Percentiles rank a stretch among this genome's conserved stretches.
Conservation (phyloP, 2,888 invertebrate species). For the Pachliopta kotzebuea region DNA sequence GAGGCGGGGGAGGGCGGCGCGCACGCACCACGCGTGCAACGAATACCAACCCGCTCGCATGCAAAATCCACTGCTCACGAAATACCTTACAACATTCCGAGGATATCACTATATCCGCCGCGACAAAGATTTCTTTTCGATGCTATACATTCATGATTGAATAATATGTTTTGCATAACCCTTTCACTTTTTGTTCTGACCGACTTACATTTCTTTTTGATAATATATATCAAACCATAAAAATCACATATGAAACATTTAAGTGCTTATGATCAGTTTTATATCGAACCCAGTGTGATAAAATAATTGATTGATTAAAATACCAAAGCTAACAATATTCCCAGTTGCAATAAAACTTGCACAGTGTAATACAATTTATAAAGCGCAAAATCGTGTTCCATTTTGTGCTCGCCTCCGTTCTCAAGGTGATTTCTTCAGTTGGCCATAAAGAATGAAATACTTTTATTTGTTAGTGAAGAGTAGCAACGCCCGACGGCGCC, state of each 20-base stretch:
- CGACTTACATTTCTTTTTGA: background rate
- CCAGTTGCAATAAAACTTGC: constrained; percentile 16
- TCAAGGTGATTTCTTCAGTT: constrained; percentile 53
- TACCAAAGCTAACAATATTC: constrained; percentile 1
- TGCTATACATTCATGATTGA: too few relatives aligned
- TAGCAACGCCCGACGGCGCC: constrained; percentile 75
- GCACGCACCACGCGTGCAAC: constrained; percentile 67
- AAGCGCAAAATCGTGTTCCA: constrained; percentile 17
- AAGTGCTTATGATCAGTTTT: background rate
- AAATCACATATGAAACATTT: background rate
- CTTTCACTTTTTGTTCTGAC: background rate
- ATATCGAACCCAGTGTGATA: background rate
- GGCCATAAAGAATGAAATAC: constrained; percentile 61
- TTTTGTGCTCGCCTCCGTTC: constrained; percentile 16
- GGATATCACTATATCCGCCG: constrained; percentile 13
- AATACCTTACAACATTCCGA: constrained; percentile 49
- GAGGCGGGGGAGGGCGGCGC: constrained; percentile 46
- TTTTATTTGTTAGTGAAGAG: constrained; percentile 74
- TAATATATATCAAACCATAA: background rate
- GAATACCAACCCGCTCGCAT: constrained; percentile 69
- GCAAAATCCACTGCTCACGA: constrained; percentile 63
- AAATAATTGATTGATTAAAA: constrained; percentile 8
- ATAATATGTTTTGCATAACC: background rate
- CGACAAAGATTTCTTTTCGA: constrained; percentile 11
- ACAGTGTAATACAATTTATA: constrained; percentile 19